A percentile compares a stretch with the other conserved stretches of the same genome.
Conservation (phyloP, 2,888 invertebrate species). For the Drepana falcataria region DNA sequence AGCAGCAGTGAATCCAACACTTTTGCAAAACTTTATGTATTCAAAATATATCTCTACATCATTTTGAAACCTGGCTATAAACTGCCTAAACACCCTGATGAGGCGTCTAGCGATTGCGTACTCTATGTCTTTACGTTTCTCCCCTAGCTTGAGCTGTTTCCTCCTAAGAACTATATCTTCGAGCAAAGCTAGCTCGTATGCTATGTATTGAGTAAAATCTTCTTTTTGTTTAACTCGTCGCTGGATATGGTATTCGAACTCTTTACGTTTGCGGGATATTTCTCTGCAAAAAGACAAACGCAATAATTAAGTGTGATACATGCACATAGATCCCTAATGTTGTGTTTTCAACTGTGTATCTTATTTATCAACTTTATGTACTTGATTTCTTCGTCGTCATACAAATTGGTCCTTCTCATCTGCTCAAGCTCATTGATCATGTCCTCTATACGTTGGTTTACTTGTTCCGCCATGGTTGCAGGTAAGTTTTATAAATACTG, state of each 20-base stretch:
- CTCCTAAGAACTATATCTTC: slow-evolving; percentile 81
- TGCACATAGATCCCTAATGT: too few species aligned
- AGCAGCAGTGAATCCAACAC: slow-evolving; percentile 77
- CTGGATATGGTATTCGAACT: slow-evolving; percentile 86
- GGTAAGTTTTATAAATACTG: slow-evolving; percentile 1
- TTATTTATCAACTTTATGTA: slow-evolving; percentile 36
- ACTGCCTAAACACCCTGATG: slow-evolving; percentile 85
- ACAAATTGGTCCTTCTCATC: slow-evolving; percentile 85
- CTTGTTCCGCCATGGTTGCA: slow-evolving; percentile 87
- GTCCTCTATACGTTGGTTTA: slow-evolving; percentile 86
- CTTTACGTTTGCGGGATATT: slow-evolving; percentile 83
- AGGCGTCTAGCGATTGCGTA: slow-evolving; percentile 84
- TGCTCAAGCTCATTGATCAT: slow-evolving; percentile 89
- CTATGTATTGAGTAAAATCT: slow-evolving; percentile 84
- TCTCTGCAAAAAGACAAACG: slow-evolving; percentile 63
- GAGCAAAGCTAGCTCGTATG: slow-evolving; percentile 84
- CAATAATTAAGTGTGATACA: background rate
- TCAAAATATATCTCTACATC: slow-evolving; percentile 87
- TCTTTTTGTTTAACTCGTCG: slow-evolving; percentile 82
- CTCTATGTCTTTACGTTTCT: slow-evolving; percentile 83
- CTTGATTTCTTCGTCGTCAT: slow-evolving; percentile 84
- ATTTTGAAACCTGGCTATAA: slow-evolving; percentile 82
- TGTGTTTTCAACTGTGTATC: too few species aligned
- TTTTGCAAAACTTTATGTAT: slow-evolving; percentile 88
- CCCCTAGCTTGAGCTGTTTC: slow-evolving; percentile 73